Evolutionary conservation across 1,140 invertebrate species (phyloP).

Genomic region (Oryctes rhinoceros): DNA sequence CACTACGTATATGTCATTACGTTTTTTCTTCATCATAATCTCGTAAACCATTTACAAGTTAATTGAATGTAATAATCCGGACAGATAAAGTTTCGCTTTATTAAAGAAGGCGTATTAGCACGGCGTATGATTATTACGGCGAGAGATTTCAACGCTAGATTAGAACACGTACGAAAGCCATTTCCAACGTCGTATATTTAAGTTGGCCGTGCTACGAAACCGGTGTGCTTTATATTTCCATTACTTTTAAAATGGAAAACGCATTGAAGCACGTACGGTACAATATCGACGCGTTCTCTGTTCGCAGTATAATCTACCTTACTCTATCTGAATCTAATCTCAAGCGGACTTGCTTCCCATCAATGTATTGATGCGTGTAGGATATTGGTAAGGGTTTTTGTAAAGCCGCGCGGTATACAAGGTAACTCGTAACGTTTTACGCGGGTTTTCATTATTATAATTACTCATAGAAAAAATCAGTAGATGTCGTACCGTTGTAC

Average conservation of each 20-base stretch:
- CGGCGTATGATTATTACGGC: not conserved
- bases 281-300: not conserved
- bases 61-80: too few relatives aligned
- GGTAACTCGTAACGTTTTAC: too few relatives aligned
- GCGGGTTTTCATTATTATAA: too few relatives aligned
- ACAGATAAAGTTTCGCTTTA: not conserved
- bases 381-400: too few relatives aligned
- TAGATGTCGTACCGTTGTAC: too few relatives aligned
- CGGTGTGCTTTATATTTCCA: not conserved
- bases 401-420: too few relatives aligned
- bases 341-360: too few relatives aligned
- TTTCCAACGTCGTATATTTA: not conserved
- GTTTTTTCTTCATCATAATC: too few relatives aligned
- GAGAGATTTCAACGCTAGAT: slow-evolving; percentile 1
- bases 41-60: too few relatives aligned
- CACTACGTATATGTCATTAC: too few relatives aligned
- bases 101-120: not conserved
- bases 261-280: not conserved
- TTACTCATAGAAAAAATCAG: too few relatives aligned
- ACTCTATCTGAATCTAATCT: not conserved
- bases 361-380: too few relatives aligned
- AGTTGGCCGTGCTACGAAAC: not conserved
- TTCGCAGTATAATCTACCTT: not conserved
- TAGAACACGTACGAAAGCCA: not conserved
- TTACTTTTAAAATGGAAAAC: not conserved